phyloP scores from a whole-genome alignment of 2,797 vertebrate genomes.

The Oryzias sinensis region DNA sequence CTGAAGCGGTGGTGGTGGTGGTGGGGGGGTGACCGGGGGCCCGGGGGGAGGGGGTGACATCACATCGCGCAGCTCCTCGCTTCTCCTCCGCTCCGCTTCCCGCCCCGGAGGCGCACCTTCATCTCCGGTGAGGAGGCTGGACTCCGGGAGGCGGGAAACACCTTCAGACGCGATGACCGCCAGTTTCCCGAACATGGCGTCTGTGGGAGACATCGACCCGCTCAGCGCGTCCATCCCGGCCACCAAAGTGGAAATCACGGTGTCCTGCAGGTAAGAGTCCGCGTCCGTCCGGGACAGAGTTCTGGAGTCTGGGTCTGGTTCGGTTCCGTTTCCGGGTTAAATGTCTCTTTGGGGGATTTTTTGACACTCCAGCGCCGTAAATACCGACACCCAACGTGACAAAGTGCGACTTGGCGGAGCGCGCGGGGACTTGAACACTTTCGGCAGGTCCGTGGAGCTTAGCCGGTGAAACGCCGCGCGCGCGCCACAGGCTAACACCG shows the following conservation, averaged over 20 bases:
- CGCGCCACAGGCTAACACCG: too few species aligned
- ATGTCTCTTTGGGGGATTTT: too few species aligned
- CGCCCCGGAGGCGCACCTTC: slow-evolving; percentile 43
- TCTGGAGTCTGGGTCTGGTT: too few species aligned
- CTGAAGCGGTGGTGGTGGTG: slow-evolving; percentile 5
- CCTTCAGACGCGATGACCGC: slow-evolving; percentile 72
- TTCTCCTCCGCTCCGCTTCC: slow-evolving; percentile 49
- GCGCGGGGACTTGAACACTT: too few species aligned
- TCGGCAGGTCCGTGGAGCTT: too few species aligned
- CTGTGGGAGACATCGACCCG: slow-evolving; percentile 88
- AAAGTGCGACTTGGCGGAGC: too few species aligned
- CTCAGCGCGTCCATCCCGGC: slow-evolving; percentile 89
- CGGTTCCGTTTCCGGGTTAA: too few species aligned
- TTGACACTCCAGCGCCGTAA: too few species aligned
- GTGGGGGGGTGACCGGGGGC: neutral
- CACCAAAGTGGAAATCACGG: slow-evolving; percentile 95
- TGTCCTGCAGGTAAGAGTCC: slow-evolving; percentile 90
- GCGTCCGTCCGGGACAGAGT: neutral
- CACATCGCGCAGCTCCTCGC: slow-evolving; percentile 47
- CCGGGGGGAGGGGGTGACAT: slow-evolving; percentile 63
- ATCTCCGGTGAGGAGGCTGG: slow-evolving; percentile 44
- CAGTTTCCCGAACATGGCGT: slow-evolving; percentile 84
- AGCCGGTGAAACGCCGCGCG: too few species aligned
- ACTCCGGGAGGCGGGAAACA: slow-evolving; percentile 5
- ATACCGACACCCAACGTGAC: too few species aligned